Evolutionary conservation across 2,113 vertebrate species (phyloP), one percentile per base, ranked within the genome.

Genomic region (Grammomys dolichurus): DNA sequence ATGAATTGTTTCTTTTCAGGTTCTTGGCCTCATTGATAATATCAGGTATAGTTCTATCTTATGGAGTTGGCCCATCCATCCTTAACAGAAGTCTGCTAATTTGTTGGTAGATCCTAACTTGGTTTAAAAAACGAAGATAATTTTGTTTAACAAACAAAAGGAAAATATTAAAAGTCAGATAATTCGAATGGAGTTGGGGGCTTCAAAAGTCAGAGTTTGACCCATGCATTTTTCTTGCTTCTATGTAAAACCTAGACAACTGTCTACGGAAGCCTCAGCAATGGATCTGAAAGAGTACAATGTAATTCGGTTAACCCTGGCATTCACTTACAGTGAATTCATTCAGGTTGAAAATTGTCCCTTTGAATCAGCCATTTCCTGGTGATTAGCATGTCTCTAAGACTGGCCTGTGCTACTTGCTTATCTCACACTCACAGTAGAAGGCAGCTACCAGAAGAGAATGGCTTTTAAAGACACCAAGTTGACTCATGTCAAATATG

Each of bases 361-460:
- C 81, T 89, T 87, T 95, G 82, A 95, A 97, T 97, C 88, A 97
- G 91, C 76, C 60, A 43, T 94, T 89, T 97, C 86, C 97, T 91
- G 40, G 31, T 89, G 85, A 93, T n/a, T 0, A 0, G 43, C 67
- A 76, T 94, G 95, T 96, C 82, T 75, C 46, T 73, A 80, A 82
- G 76, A 76, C 14, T 69, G 90, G 67, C 77, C 86, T 75, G 86
- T 22, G 87, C 90, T 63, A 22, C 33, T 93, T 67, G 70, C 87
- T 92, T 48, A 69, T 12, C 26, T 67, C 73, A 87, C 65, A 56
- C 10, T 84, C 51, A 54, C 10, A 26, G 56, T 60, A 51, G 51
- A 94, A 94, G 80, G 33, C 76, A 89, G n/a, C 78, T 10, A n/a
- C 54, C 70, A 70, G 65, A 82, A 93, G 89, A 85, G 9, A 90